Base-by-base conservation (phyloP, 1,140 invertebrate genomes). In the Drosophila sturtevanti region DNA sequence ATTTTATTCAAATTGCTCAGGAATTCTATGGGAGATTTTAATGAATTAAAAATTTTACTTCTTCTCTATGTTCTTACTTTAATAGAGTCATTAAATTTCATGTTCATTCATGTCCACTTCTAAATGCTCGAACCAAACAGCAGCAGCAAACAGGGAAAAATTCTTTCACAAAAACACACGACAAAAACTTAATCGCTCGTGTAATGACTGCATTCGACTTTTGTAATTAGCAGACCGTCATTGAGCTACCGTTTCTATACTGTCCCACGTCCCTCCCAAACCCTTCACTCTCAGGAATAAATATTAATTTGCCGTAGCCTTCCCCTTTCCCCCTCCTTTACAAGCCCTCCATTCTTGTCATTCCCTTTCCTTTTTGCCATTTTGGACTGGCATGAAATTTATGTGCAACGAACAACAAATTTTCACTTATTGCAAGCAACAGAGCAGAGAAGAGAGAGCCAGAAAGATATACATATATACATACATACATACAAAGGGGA, bases 171-270 rank as follows among this genome's bases (percentile, higher is more conserved):
- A 78, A 86, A 86, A 70, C 69, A 81, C 81, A 85, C 78, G 81
- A 85, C 81, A 85, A 86, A 90, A 89, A 89, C 86, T 81, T 89
- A 89, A 89, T 89, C 81, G 85, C 62, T 89, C 77, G 86, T 89
- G 85, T 89, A 89, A 89, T 89, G 80, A 89, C 85, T 89, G 82
- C 86, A 89, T 89, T 89, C 86, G 85, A 90, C 85, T 85, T 85
- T 89, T 86, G 86, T 89, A 89, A 89, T 89, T 89, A 89, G 85
- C 86, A 89, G 75, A 69, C 77, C 71, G 71, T 81, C 80, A 75
- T 56, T 51, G 69, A 65, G 31, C 63, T 71, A 52, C 31, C 37
- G 35, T 63, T 35, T 60, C 31, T 24, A 24, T 16, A n/a, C 27
- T 52, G 18, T 55, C 37, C 9, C 16, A 7, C 18, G 24, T 18